Conservation (phyloP, 2,797 vertebrate genomes). For the Rhincodon typus region DNA sequence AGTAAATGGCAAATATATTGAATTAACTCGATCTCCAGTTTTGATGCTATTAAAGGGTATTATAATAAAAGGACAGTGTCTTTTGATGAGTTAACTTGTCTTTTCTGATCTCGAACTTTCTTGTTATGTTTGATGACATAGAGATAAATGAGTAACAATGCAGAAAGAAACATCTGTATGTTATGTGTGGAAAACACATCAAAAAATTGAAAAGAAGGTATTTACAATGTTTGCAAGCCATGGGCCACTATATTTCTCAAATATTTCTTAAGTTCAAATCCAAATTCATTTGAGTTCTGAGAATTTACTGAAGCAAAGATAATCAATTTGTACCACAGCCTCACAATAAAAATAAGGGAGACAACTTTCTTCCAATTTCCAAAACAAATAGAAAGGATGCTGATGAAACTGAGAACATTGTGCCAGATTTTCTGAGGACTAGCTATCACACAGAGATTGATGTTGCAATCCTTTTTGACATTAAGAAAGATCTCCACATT, state of each 20-base stretch:
- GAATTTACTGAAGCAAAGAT: not conserved
- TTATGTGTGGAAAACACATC: not conserved
- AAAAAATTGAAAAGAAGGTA: not conserved
- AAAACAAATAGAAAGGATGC: not conserved
- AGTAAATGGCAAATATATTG: not conserved
- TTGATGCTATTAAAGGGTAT: not conserved
- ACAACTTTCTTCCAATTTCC: not conserved
- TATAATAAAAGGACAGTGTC: not conserved
- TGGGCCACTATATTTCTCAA: not conserved
- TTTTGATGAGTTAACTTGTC: not conserved
- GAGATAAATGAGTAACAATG: not conserved
- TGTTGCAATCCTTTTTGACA: too few species aligned
- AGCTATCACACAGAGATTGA: too few species aligned
- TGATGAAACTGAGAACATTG: not conserved
- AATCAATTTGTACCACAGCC: not conserved
- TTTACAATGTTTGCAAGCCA: not conserved
- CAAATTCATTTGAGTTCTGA: not conserved
- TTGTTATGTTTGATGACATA: not conserved
- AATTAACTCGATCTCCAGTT: not conserved
- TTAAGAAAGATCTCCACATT: too few species aligned
- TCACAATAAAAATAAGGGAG: not conserved
- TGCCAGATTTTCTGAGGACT: too few species aligned
- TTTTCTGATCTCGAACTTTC: not conserved
- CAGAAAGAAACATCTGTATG: not conserved
- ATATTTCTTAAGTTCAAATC: not conserved